Conservation (phyloP, 2,797 vertebrate genomes). For the Acomys russatus region DNA sequence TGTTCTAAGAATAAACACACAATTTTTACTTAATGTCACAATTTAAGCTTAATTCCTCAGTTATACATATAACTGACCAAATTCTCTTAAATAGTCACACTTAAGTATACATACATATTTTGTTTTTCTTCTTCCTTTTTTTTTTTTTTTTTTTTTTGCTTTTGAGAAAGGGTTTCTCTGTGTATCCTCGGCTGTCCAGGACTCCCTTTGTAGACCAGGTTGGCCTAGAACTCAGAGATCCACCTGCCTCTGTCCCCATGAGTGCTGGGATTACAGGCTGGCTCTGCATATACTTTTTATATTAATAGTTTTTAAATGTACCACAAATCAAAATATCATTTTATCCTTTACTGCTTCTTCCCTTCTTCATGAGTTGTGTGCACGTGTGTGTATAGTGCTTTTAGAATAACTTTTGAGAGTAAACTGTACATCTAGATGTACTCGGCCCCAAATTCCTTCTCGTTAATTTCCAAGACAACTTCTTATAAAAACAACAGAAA, state of each 20-base stretch:
- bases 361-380: not conserved
- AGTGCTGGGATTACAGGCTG: too few relatives aligned
- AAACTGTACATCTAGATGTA: not conserved
- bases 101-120: not conserved
- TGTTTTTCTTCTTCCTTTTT: too few relatives aligned
- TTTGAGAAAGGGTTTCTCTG: too few relatives aligned
- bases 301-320: too few relatives aligned
- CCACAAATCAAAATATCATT: not conserved
- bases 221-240: too few relatives aligned
- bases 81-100: conserved; percentile 2
- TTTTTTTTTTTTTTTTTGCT: too few relatives aligned
- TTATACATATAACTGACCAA: not conserved
- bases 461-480: not conserved
- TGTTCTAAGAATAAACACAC: conserved; percentile 23
- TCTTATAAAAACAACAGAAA: not conserved
- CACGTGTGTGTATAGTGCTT: not conserved
- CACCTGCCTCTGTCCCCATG: too few relatives aligned
- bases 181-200: too few relatives aligned
- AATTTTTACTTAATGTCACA: conserved; percentile 20
- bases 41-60: not conserved
- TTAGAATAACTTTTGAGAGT: conserved; percentile 15
- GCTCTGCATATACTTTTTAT: not conserved
- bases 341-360: not conserved
- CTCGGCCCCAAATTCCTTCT: not conserved
- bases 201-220: too few relatives aligned